phyloP scores from a whole-genome alignment of 2,888 invertebrate species.

The Agrochola lychnidis region DNA sequence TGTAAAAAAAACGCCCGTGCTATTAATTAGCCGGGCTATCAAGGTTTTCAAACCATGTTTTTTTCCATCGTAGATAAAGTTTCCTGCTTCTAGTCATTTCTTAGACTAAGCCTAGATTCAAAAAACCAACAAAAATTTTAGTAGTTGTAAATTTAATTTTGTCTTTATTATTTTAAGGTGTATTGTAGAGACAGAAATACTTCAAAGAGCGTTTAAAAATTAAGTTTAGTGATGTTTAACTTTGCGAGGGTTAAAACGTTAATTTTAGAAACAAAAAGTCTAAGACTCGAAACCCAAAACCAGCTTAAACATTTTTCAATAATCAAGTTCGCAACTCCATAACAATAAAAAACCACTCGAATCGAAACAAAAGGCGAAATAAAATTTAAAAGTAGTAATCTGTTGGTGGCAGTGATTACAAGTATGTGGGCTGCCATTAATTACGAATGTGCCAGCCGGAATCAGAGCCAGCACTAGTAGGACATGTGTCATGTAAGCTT shows the following conservation, averaged over 20 bases:
- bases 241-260: background rate
- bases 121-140: no score
- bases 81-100: no score
- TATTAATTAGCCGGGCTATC: no score
- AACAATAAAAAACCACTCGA: conserved; percentile 8
- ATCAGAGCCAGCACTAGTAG: background rate
- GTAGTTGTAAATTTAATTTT: no score
- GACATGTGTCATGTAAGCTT: conserved; percentile 1
- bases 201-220: background rate
- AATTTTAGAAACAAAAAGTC: background rate
- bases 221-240: background rate
- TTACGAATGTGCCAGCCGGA: conserved; percentile 27
- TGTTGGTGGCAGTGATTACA: conserved; percentile 9
- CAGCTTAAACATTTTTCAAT: conserved; percentile 24
- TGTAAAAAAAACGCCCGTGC: no score
- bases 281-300: conserved; percentile 10
- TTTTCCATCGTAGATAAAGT: no score
- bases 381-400: conserved; percentile 43
- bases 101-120: no score
- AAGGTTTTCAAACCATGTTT: no score
- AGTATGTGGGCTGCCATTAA: conserved; percentile 31
- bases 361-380: conserved; percentile 33
- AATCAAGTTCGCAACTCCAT: background rate
- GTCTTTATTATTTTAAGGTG: no score
- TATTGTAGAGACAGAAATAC: background rate